Evolutionary conservation across 2,113 vertebrate genomes (phyloP), one percentile per base, ranked within the genome.

Genomic region (Dicerorhinus sumatrensis): DNA sequence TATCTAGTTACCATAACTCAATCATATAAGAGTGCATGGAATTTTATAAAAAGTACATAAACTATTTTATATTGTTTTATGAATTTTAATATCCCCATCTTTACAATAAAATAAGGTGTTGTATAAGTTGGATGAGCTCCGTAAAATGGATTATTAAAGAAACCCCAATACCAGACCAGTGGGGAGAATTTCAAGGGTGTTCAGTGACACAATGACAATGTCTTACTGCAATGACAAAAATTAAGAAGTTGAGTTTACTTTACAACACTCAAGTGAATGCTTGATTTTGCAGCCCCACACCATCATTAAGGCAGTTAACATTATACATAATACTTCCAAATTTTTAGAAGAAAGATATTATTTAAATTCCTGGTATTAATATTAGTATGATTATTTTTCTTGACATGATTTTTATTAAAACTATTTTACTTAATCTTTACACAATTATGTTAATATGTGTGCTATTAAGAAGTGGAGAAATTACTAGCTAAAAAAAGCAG

Each of bases 401-500:
- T 69, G 56, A 54, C 39, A 83, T 80, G 72, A 8, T 90, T 86
- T 89, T 94, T 84, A 92, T 87, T 94, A 39, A 90, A 94, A 87
- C 27, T 58, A 4, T 94, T 72, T 18, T 80, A 51, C 31, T 85
- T 96, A 63, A 62, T 92, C 33, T 72, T 93, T 83, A 95, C 31
- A 58, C 39, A 88, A 17, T 83, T 46, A 70, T 83, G 23, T 76
- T 94, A 85, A 75, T 70, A 46, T 70, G 39, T 65, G 29, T 72
- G 31, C 3, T 91, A 65, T 88, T 91, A 82, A 91, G 29, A 93
- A 91, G 73, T 65, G 11, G 33, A 89, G 79, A 84, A 69, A 92
- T 58, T 70, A 14, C 36, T 84, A 73, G 69, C 75, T 80, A 54
- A 51, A 67, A 84, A 87, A 87, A 79, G 48, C 69, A 72, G 46